Percentiles rank a stretch among this genome's conserved stretches.
phyloP scores from a whole-genome alignment of 2,888 invertebrate species.

The Agrochola litura region DNA sequence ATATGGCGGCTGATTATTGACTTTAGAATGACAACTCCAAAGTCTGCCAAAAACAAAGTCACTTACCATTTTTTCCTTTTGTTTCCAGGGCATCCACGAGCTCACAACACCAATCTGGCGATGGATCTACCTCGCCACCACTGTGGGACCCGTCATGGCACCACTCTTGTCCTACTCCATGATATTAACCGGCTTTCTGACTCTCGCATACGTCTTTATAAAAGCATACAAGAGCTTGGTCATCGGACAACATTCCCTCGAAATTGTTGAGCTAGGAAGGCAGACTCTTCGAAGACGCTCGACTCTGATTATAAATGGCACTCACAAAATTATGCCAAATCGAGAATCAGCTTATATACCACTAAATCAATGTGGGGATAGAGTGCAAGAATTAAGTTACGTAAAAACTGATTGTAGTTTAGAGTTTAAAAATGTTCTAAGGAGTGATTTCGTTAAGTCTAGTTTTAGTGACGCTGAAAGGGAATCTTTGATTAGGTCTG shows the following conservation, averaged over 20 bases:
- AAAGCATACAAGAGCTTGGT: constrained; percentile 94
- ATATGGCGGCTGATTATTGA: neutral
- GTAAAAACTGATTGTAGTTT: constrained; percentile 73
- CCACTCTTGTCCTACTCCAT: constrained; percentile 93
- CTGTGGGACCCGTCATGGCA: constrained; percentile 93
- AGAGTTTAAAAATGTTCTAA: constrained; percentile 77
- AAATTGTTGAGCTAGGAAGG: constrained; percentile 94
- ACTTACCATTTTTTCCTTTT: constrained; percentile 25
- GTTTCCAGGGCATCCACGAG: constrained; percentile 93
- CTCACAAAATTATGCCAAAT: constrained; percentile 88
- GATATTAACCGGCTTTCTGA: constrained; percentile 92
- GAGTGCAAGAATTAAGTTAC: constrained; percentile 75
- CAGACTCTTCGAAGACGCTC: constrained; percentile 93
- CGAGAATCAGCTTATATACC: constrained; percentile 90
- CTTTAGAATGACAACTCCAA: neutral
- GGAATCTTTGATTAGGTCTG: constrained; percentile 82
- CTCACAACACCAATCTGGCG: constrained; percentile 94
- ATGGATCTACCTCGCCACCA: constrained; percentile 95
- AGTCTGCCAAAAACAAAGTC: neutral
- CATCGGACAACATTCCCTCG: constrained; percentile 92
- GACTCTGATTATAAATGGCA: constrained; percentile 90
- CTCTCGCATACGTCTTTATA: constrained; percentile 92
- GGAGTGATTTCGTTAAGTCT: constrained; percentile 80
- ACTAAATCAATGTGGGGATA: constrained; percentile 66
- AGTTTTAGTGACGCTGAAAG: constrained; percentile 80